Percentiles rank a stretch among this genome's conserved stretches.
Evolutionary conservation across 2,113 vertebrate genomes (phyloP).

Genomic region (Burhinus oedicnemus): DNA sequence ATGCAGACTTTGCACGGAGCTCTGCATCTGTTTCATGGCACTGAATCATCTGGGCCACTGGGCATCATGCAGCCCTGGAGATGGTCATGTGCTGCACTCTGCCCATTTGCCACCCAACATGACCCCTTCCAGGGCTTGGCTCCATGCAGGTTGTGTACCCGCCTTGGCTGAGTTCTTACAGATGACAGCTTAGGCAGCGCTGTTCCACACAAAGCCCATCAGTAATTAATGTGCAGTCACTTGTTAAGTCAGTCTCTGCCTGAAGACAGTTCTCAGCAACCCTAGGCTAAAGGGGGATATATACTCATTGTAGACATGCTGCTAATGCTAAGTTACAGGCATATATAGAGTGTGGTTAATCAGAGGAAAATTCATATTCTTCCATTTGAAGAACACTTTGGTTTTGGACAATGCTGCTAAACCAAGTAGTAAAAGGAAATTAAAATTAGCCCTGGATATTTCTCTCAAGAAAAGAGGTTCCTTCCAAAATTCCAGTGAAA

Average conservation of each 20-base stretch:
- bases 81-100: not conserved
- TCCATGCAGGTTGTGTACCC: not conserved
- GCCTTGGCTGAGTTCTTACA: not conserved
- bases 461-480: slow-evolving; percentile 8
- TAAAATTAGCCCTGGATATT: slow-evolving; percentile 19
- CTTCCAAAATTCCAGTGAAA: slow-evolving; percentile 52
- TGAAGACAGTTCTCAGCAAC: not conserved
- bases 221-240: not conserved
- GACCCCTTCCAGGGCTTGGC: not conserved
- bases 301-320: not conserved
- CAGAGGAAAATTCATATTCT: not conserved
- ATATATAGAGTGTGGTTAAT: not conserved
- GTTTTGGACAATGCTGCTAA: not conserved
- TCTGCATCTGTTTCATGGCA: not conserved
- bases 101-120: not conserved
- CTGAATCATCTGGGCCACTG: not conserved
- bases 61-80: not conserved
- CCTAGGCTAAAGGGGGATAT: not conserved
- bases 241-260: not conserved
- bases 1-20: not conserved
- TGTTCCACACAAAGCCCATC: not conserved
- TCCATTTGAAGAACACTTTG: not conserved
- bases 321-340: not conserved
- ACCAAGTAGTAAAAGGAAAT: not conserved
- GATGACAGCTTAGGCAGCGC: not conserved